phyloP scores from a whole-genome alignment of 2,888 invertebrate genomes.

The Hofmannophila pseudospretella region DNA sequence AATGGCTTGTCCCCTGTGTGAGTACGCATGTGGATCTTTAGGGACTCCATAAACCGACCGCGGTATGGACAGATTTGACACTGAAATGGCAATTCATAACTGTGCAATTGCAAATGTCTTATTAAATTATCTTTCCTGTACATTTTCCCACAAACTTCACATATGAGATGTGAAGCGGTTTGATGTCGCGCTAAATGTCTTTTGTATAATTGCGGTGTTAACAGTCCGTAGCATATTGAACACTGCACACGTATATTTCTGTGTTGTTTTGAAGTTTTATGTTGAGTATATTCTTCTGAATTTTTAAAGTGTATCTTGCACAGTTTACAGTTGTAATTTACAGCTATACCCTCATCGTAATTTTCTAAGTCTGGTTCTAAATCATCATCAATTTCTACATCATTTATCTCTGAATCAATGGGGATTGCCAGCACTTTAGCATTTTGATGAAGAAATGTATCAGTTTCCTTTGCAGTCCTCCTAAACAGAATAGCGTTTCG shows the following conservation, averaged over 20 bases:
- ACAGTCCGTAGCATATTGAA: constrained; percentile 23
- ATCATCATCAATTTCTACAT: no score
- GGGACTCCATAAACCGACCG: constrained; percentile 13
- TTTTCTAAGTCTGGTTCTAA: not conserved
- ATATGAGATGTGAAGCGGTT: constrained; percentile 39
- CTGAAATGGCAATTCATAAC: constrained; percentile 16
- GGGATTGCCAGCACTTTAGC: no score
- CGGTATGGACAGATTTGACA: constrained; percentile 18
- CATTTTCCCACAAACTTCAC: constrained; percentile 52
- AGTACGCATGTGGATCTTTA: constrained; percentile 17
- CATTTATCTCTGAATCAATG: no score
- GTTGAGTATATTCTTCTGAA: constrained; percentile 22
- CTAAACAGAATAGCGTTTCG: constrained; percentile 39
- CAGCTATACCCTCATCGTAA: not conserved
- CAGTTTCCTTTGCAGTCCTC: constrained; percentile 38
- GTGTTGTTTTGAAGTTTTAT: constrained; percentile 28
- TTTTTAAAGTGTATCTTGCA: constrained; percentile 20
- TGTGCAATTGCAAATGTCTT: constrained; percentile 34
- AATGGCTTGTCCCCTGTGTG: constrained; percentile 46
- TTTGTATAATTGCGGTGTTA: constrained; percentile 33
- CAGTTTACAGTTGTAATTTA: constrained; percentile 15
- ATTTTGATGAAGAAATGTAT: constrained; percentile 25
- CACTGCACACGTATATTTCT: constrained; percentile 32
- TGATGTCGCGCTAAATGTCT: constrained; percentile 34
- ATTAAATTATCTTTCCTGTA: constrained; percentile 49